phyloP scores from a whole-genome alignment of 1,140 invertebrate genomes.

The Batillaria attramentaria region DNA sequence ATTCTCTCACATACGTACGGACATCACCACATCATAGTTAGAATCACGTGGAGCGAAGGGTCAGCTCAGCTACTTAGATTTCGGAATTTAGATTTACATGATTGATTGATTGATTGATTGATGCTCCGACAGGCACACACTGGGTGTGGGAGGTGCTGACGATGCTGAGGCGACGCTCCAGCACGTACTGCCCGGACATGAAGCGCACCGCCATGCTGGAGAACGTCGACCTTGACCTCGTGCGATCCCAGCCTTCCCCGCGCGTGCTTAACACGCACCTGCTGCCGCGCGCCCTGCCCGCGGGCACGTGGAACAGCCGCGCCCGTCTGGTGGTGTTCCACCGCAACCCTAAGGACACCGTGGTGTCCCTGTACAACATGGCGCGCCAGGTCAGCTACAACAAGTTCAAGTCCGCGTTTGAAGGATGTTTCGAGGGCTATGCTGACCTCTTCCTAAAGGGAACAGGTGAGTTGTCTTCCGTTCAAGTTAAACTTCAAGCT shows the following conservation, averaged over 20 bases:
- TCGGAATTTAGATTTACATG: too few species aligned
- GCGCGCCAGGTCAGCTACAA: background rate
- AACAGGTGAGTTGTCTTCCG: slow-evolving; percentile 41
- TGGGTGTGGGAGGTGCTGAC: slow-evolving; percentile 50
- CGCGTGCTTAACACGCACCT: slow-evolving; percentile 49
- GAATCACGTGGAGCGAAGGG: too few species aligned
- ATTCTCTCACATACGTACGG: too few species aligned
- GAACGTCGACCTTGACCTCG: slow-evolving; percentile 8
- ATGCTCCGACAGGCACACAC: slow-evolving; percentile 40
- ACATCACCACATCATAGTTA: too few species aligned
- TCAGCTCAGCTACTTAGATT: too few species aligned
- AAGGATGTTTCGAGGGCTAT: slow-evolving; percentile 53
- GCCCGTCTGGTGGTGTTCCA: slow-evolving; percentile 40
- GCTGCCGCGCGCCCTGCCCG: slow-evolving; percentile 32
- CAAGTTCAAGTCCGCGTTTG: slow-evolving; percentile 46
- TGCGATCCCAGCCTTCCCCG: slow-evolving; percentile 38
- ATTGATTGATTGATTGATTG: too few species aligned
- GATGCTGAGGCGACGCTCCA: slow-evolving; percentile 35
- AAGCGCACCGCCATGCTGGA: slow-evolving; percentile 28
- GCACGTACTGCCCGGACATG: background rate
- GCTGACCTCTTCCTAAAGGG: slow-evolving; percentile 47
- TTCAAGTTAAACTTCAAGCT: too few species aligned
- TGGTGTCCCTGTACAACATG: slow-evolving; percentile 49
- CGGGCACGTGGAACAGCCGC: slow-evolving; percentile 29
- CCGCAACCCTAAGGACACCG: slow-evolving; percentile 52